Evolutionary conservation across 2,888 invertebrate genomes (phyloP).

Genomic region (Iphiclides podalirius): DNA sequence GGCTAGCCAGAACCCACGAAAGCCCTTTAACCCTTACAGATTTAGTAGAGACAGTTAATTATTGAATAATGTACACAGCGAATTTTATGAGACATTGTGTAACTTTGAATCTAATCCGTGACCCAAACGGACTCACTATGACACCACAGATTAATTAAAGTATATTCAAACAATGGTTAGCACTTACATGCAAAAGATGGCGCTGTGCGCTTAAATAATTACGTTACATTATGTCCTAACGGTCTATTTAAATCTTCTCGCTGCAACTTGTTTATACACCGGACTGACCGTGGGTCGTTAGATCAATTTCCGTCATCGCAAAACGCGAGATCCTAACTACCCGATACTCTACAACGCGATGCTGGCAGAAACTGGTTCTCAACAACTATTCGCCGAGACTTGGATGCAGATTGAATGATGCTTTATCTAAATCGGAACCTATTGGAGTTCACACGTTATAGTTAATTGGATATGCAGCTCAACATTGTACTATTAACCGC

Average conservation of each 20-base stretch:
- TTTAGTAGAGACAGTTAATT: too few relatives aligned
- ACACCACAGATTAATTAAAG: too few relatives aligned
- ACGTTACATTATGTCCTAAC: not conserved
- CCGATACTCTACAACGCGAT: conserved; percentile 11
- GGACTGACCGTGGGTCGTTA: conserved; percentile 1
- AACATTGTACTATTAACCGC: not conserved
- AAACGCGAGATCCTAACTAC: conserved; percentile 8
- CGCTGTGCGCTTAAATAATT: not conserved
- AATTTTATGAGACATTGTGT: too few relatives aligned
- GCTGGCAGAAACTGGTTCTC: conserved; percentile 17
- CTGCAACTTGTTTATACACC: not conserved
- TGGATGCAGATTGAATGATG: conserved; percentile 22
- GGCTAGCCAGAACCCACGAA: too few relatives aligned
- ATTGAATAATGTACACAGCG: too few relatives aligned
- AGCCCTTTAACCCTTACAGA: too few relatives aligned
- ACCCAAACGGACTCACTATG: too few relatives aligned
- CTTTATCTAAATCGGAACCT: conserved; percentile 18
- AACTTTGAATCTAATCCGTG: too few relatives aligned
- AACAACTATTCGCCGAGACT: conserved; percentile 15
- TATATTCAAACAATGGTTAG: too few relatives aligned
- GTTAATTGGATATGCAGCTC: conserved; percentile 17
- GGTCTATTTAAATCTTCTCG: conserved; percentile 8
- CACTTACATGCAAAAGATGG: too few relatives aligned
- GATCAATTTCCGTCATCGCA: conserved; percentile 17
- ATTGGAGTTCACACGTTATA: conserved; percentile 19